A percentile compares a stretch with the other conserved stretches of the same genome.
Conservation (phyloP, 2,888 invertebrate genomes). For the Nudaria mundana region DNA sequence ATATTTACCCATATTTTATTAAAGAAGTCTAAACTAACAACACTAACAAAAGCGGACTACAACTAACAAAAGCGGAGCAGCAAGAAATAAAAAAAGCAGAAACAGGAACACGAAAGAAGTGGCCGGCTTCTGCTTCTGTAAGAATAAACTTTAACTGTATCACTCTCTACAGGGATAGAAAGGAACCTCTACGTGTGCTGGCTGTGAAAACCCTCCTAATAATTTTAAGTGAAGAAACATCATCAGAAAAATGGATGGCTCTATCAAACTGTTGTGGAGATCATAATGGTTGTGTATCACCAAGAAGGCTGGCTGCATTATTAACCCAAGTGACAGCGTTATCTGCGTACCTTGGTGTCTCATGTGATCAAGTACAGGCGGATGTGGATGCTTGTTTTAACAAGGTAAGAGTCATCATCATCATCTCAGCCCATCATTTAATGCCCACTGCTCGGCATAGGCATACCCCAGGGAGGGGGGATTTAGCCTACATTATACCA, state of each 20-base stretch:
- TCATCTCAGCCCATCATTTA: no score
- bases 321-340: conserved; percentile 83
- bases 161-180: conserved; percentile 81
- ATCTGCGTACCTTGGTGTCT: conserved; percentile 82
- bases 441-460: no score
- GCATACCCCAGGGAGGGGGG: no score
- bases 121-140: no score
- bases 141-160: no score
- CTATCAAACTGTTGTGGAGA: conserved; percentile 87
- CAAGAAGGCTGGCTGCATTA: conserved; percentile 82
- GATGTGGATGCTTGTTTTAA: conserved; percentile 88
- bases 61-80: no score
- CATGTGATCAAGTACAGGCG: conserved; percentile 82
- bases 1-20: no score
- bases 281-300: conserved; percentile 87
- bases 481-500: no score
- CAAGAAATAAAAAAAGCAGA: no score
- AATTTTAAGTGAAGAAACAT: conserved; percentile 83
- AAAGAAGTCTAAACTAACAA: no score
- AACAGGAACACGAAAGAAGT: no score
- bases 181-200: conserved; percentile 83
- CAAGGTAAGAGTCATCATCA: conserved; percentile 81
- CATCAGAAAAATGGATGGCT: conserved; percentile 83
- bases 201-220: conserved; percentile 86
- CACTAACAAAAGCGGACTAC: no score